A percentile compares a stretch with the other conserved stretches of the same genome.
These are phyloP conservation scores for Encarsia formosa DNA, from an alignment of 2,888 invertebrate species.

Conservation along the genomic window DNA sequence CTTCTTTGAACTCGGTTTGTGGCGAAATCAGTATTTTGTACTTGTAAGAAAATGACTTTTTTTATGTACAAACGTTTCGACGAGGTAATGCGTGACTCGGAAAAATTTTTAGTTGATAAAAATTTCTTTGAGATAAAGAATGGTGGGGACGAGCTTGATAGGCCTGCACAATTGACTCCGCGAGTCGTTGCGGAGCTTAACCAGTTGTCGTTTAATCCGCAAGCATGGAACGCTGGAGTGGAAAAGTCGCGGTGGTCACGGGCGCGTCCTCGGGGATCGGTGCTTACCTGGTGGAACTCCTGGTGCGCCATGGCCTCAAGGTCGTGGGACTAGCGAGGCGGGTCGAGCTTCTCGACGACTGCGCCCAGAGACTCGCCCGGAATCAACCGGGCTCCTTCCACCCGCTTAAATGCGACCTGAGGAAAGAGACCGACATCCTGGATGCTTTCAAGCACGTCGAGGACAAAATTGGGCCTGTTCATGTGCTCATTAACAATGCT, in stretches of 20 bases:
- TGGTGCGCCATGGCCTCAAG: constrained; percentile 51
- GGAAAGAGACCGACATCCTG: constrained; percentile 55
- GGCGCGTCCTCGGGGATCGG: constrained; percentile 54
- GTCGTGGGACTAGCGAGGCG: constrained; percentile 50
- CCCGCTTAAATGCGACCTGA: constrained; percentile 54
- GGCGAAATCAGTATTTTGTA: no score
- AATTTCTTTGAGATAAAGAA: no score
- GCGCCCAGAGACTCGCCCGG: constrained; percentile 34
- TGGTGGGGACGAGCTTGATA: no score
- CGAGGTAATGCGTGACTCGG: no score
- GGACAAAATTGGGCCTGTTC: constrained; percentile 54
- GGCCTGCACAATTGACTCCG: no score
- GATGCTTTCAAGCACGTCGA: constrained; percentile 55
- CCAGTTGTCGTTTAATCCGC: no score
- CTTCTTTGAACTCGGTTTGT: no score
- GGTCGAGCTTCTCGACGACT: constrained; percentile 47
- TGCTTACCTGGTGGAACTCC: constrained; percentile 41
- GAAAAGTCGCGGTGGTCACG: constrained; percentile 52
- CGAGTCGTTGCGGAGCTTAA: no score
- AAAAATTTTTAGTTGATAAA: no score
- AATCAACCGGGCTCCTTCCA: constrained; percentile 40
- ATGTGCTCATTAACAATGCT: constrained; percentile 61
- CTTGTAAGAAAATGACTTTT: no score
- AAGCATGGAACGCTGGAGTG: constrained; percentile 49
- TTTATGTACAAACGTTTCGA: no score